Evolutionary conservation across 2,888 invertebrate species (phyloP).

Genomic region (Acanthosoma haemorrhoidale): DNA sequence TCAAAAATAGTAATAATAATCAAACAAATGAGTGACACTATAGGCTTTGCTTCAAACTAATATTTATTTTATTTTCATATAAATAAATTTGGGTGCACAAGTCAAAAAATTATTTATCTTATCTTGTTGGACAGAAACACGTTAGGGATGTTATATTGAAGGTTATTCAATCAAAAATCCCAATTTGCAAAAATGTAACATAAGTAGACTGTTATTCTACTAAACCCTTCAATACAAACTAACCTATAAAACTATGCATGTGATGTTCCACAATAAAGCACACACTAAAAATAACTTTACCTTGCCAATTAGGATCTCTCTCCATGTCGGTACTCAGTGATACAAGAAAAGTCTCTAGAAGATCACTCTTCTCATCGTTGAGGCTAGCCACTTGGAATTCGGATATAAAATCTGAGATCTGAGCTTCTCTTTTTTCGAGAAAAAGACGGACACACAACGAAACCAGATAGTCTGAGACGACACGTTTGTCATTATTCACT

Average conservation of each 20-base stretch:
- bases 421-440: slow-evolving; percentile 68
- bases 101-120: no score
- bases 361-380: slow-evolving; percentile 86
- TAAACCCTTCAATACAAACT: no score
- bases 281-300: no score
- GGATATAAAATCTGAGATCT: slow-evolving; percentile 67
- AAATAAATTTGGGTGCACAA: no score
- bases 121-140: no score
- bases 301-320: slow-evolving; percentile 63
- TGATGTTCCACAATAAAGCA: no score
- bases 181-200: no score
- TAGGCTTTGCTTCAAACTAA: background rate
- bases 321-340: slow-evolving; percentile 64
- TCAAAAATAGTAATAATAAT: background rate
- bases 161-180: no score
- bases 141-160: no score
- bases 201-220: no score
- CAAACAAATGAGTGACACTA: background rate
- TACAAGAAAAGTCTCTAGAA: slow-evolving; percentile 75
- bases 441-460: slow-evolving; percentile 73
- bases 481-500: slow-evolving; percentile 62
- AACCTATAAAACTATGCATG: no score
- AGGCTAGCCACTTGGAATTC: slow-evolving; percentile 74
- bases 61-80: background rate
- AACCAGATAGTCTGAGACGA: slow-evolving; percentile 67